Base-by-base conservation (phyloP, 2,113 vertebrate species). In the Abramis brama region DNA sequence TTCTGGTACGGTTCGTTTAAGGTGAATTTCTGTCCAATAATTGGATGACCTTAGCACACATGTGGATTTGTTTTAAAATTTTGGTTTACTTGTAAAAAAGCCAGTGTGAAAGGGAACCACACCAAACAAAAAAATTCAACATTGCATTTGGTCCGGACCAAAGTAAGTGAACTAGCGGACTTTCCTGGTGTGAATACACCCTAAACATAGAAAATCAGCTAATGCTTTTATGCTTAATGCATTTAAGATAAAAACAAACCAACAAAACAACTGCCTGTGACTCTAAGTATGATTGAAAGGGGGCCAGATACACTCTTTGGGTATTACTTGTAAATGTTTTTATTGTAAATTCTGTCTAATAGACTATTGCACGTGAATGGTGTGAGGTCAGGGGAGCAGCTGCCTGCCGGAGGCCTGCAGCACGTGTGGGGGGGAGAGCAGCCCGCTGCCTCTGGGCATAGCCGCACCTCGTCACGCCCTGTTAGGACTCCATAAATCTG, bases 401-500 rank as follows among this genome's bases (percentile, higher is more conserved):
- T 87, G 43, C 43, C 71, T 76, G 39, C 19, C n/a, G 30, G 23
- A 52, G 57, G 36, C 57, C 23, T 59, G 55, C 36, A 79, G 80
- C 36, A 76, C 78, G 83, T 76, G 50, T n/a, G 47, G 77, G 82
- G 87, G 82, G 45, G 75, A 86, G 71, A 45, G 19, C 33, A 84
- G 85, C 76, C 84, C 83, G 75, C 45, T 70, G 86, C 86, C 88
- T 89, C 75, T 33, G 85, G 90, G 86, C 23, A 30, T 84, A 89
- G 89, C 79, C 87, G 73, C 86, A 78, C 90, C 91, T 50, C 70
- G 91, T 94, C 93, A 95, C 71, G 88, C 92, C 90, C 91, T 88
- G 89, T 93, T 92, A 91, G 85, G 90, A 91, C 90, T 91, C 90
- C 88, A 92, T 93, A 94, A 94, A 94, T 93, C 91, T 89, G 91